Base-by-base conservation (phyloP, 2,888 invertebrate genomes). In the Gortyna flavago region DNA sequence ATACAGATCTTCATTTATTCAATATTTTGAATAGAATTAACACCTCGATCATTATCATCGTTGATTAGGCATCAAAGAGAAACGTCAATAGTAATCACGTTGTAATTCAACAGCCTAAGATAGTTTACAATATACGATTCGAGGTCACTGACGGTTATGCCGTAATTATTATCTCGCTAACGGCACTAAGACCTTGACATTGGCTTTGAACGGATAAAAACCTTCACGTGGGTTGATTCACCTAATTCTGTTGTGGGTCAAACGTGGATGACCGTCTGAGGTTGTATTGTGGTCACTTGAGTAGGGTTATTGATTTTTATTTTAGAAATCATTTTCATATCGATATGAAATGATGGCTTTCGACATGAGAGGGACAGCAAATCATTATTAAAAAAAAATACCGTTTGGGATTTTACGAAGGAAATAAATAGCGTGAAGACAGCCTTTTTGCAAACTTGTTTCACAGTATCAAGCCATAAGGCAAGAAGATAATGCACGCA, bases 151-250 rank as follows among this genome's bases (percentile, higher is more conserved):
- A 61, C 79, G 64, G 32, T 71, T 78, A 83, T 88, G 87, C 73
- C 78, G 81, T 88, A 87, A 87, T 41, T 76, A 83, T 79, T 74
- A 51, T 38, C 32, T 66, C 44, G 74, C 65, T 85, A 87, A 87
- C 85, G 89, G 89, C 44, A 86, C 7, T 41, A 54, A 83, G 76
- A 80, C 87, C 87, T 87, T 87, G 87, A 88, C 88, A 78, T 77
- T 85, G 79, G 54, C 38, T 73, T 77, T 62, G 48, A 57, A 68
- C 38, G 51, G 9, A 74, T n/a, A 72, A 81, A 85, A 85, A 71
- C 67, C 59, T 71, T 71, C 62, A 64, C 81, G 81, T 82, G 54
- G 11, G 51, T 67, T 67, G 66, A 67, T 73, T 80, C 81, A 80
- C 81, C 81, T 85, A 85, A 80, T 85, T 80, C 21, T 68, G 18